Conservation (phyloP, 2,888 invertebrate species). For the Cheilosia impressa region DNA sequence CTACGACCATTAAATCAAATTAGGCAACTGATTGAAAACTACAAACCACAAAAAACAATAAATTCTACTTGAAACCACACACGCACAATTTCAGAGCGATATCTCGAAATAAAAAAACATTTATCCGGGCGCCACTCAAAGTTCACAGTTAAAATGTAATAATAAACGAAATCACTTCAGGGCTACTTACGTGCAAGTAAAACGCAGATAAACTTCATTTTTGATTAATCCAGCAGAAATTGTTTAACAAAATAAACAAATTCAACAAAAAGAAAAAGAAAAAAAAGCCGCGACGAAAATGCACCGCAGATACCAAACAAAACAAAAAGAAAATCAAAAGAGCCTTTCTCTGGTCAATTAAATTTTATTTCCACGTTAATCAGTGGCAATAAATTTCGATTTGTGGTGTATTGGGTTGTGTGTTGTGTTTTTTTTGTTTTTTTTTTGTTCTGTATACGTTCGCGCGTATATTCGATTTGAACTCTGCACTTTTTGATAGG, state of each 20-base stretch:
- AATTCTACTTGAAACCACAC: too few species aligned
- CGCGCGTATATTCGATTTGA: constrained; percentile 57
- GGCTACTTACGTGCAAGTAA: constrained; percentile 76
- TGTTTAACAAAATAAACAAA: constrained; percentile 19
- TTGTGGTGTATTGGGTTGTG: neutral
- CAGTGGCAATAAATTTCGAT: constrained; percentile 59
- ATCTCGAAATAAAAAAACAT: neutral
- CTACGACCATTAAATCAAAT: too few species aligned
- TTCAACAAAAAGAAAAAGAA: neutral
- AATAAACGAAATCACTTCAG: neutral
- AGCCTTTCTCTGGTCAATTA: constrained; percentile 51
- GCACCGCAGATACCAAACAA: constrained; percentile 33
- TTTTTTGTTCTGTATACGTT: constrained; percentile 32
- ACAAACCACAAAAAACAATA: too few species aligned
- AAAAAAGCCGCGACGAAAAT: constrained; percentile 23
- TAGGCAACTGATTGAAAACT: too few species aligned
- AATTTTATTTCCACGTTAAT: constrained; percentile 66
- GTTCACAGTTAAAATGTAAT: constrained; percentile 16
- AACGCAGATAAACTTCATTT: constrained; percentile 76
- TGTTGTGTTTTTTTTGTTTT: constrained; percentile 1
- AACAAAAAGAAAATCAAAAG: constrained; percentile 34
- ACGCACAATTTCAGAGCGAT: too few species aligned
- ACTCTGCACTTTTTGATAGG: constrained; percentile 70
- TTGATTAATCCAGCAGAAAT: constrained; percentile 63
- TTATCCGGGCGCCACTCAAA: constrained; percentile 19